phyloP scores from a whole-genome alignment of 2,888 invertebrate species.

The Limnephilus lunatus region DNA sequence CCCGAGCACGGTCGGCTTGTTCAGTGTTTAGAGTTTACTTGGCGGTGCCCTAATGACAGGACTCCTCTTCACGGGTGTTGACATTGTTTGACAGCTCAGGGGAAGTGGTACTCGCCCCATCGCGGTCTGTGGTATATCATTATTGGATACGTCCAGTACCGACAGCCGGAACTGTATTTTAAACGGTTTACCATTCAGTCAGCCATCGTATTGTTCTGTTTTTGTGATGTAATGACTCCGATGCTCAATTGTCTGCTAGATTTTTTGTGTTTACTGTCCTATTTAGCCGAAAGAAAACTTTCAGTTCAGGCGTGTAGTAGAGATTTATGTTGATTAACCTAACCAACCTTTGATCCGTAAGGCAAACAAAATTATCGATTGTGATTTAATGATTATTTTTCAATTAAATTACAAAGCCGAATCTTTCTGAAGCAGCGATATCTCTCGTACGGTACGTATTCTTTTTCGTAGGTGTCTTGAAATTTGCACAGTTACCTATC shows the following conservation, averaged over 20 bases:
- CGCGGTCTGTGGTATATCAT: background rate
- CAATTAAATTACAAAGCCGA: background rate
- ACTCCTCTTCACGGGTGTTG: slow-evolving; percentile 39
- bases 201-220: background rate
- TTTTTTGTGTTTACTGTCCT: background rate
- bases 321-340: background rate
- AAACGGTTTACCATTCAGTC: background rate
- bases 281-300: background rate
- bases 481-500: background rate
- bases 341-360: background rate
- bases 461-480: too few relatives aligned
- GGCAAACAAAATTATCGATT: background rate
- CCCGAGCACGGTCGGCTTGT: slow-evolving; percentile 29
- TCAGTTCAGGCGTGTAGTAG: background rate
- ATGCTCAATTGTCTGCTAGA: background rate
- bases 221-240: background rate
- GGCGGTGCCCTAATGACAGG: slow-evolving; percentile 43
- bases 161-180: background rate
- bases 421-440: background rate
- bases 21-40: background rate
- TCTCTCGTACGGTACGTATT: background rate
- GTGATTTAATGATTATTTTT: background rate
- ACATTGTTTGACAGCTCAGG: slow-evolving; percentile 16
- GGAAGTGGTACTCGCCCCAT: background rate
- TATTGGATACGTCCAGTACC: slow-evolving; percentile 2